Percentiles rank a stretch among this genome's conserved stretches.
phyloP scores from a whole-genome alignment of 2,113 vertebrate genomes.

The Holacanthus passer region DNA sequence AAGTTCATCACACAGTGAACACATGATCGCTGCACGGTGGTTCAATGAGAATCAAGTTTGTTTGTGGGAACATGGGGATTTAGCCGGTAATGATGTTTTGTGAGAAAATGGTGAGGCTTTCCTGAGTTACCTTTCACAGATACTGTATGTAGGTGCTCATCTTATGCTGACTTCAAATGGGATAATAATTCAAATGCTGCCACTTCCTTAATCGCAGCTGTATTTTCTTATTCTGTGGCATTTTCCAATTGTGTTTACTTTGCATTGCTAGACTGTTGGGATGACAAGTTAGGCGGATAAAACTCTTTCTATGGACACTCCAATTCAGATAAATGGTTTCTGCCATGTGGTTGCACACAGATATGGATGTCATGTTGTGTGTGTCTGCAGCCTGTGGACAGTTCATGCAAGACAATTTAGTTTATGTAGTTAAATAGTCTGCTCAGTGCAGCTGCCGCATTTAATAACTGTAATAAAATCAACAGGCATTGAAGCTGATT shows the following conservation, averaged over 20 bases:
- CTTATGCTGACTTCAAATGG: neutral
- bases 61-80: neutral
- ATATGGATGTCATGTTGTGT: neutral
- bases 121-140: neutral
- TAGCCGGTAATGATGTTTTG: neutral
- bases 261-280: neutral
- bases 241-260: neutral
- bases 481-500: too few relatives aligned
- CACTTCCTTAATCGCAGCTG: neutral
- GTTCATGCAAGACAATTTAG: neutral
- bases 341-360: too few relatives aligned
- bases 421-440: neutral
- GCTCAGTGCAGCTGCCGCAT: neutral
- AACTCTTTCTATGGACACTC: neutral
- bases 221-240: neutral
- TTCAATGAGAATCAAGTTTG: neutral
- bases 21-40: slow-evolving; percentile 25
- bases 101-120: neutral
- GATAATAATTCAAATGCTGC: neutral
- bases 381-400: neutral
- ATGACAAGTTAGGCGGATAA: neutral
- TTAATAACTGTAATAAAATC: too few relatives aligned
- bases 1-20: slow-evolving; percentile 50
- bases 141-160: neutral
- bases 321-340: too few relatives aligned